Evolutionary conservation across 2,888 invertebrate genomes (phyloP), one percentile per base, ranked within the genome.

Genomic region (Mythimna albipuncta): DNA sequence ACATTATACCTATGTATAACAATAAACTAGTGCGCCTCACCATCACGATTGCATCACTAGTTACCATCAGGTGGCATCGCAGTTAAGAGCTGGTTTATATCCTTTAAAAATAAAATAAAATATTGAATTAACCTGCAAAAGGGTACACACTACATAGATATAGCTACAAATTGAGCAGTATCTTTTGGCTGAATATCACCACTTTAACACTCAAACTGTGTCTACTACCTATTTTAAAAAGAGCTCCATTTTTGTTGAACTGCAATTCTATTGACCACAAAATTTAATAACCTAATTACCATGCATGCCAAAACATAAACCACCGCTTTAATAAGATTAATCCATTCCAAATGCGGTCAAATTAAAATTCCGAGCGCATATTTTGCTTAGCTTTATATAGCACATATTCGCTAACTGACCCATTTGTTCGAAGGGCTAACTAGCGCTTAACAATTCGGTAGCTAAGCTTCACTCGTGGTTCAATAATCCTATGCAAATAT

Each of bases 401-500:
- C 64, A 67, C 58, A 69, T 66, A 80, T 67, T 67, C 57, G 13
- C 59, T 64, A 64, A 69, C 55, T 69, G 69, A 72, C 82, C 75
- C 61, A 75, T 79, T 82, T 81, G 64, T 70, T 69, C 47, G 71
- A 74, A 79, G 66, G 71, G 69, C 75, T 82, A 69, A 82, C 82
- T 71, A 82, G 26, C 41, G 69, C 67, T 79, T 58, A 32, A 65
- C 35, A 69, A 75, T 75, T 75, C 67, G 44, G 61, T 74, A 69
- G 69, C 58, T 72, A 77, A 72, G 67, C 68, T 75, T 59, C 64
- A 64, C n/a, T 67, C 47, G 69, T 62, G 82, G 71, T 72, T 66
- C 79, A 57, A 81, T 79, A 81, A 81, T 67, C 79, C 71, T 82
- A 75, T 82, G 81, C 79, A 72, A 82, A 79, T 81, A 81, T 75